Percentiles rank a stretch among this genome's conserved stretches.
Conservation (phyloP, 2,888 invertebrate species). For the Pammene fasciana region DNA sequence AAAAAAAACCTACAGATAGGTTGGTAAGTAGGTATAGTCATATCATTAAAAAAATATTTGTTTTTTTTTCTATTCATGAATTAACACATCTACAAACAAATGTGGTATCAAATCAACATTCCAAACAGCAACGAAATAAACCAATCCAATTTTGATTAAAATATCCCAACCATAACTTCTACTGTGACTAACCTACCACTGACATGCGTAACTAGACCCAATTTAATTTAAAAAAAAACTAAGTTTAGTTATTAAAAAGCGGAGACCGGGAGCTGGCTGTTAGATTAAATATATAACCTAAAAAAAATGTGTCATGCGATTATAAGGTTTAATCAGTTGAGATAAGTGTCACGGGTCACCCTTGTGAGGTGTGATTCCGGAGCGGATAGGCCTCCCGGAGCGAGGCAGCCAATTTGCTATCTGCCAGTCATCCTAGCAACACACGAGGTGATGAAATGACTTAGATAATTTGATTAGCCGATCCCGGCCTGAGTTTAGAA, state of each 20-base stretch:
- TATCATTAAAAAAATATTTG: not conserved
- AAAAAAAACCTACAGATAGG: too few relatives aligned
- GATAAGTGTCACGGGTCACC: not conserved
- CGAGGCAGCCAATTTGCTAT: slow-evolving; percentile 28
- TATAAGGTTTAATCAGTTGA: not conserved
- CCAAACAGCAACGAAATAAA: slow-evolving; percentile 22
- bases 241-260: slow-evolving; percentile 65
- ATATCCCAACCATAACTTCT: slow-evolving; percentile 41
- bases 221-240: slow-evolving; percentile 53
- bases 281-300: slow-evolving; percentile 69
- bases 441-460: slow-evolving; percentile 37
- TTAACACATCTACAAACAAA: slow-evolving; percentile 3
- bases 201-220: slow-evolving; percentile 60
- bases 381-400: slow-evolving; percentile 34
- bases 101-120: slow-evolving; percentile 1
- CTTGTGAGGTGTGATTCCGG: slow-evolving; percentile 13
- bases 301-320: slow-evolving; percentile 5
- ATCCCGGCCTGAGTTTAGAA: slow-evolving; percentile 24
- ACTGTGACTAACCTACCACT: slow-evolving; percentile 57
- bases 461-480: slow-evolving; percentile 41
- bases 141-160: slow-evolving; percentile 36
- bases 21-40: too few relatives aligned
- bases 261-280: slow-evolving; percentile 70
- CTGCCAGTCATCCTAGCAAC: slow-evolving; percentile 39
- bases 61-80: not conserved